phyloP scores from a whole-genome alignment of 2,113 vertebrate genomes.

The Montifringilla adamsi region DNA sequence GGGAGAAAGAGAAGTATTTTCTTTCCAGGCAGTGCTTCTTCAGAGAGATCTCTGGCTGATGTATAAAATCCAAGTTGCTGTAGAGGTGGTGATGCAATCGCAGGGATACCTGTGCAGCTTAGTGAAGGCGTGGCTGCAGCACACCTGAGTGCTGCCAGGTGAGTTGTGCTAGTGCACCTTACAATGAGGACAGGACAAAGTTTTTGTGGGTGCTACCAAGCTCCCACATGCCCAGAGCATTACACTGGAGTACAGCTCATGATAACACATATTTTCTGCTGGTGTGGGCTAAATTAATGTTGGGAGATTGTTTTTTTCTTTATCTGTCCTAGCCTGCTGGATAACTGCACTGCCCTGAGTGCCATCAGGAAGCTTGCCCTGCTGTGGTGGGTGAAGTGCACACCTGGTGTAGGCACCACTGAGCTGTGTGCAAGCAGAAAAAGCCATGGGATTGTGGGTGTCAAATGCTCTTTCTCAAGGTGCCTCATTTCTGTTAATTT shows the following conservation, averaged over 20 bases:
- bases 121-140: neutral
- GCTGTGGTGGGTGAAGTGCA: neutral
- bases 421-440: neutral
- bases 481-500: neutral
- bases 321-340: neutral
- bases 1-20: neutral
- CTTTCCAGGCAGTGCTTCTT: neutral
- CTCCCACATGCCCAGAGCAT: neutral
- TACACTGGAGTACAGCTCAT: neutral
- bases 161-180: accelerated
- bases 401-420: neutral
- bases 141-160: neutral
- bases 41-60: neutral
- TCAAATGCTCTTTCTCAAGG: neutral
- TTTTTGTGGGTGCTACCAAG: neutral
- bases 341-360: neutral
- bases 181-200: neutral
- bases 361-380: neutral
- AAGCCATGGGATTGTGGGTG: neutral
- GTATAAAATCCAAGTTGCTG: neutral
- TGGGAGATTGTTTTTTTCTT: neutral
- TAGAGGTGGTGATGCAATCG: neutral
- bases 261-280: neutral
- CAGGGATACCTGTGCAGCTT: neutral
- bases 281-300: neutral